These are phyloP conservation scores for Pogonophryne albipinna DNA, from an alignment of 2,797 vertebrate species.

Conservation along the genomic window DNA sequence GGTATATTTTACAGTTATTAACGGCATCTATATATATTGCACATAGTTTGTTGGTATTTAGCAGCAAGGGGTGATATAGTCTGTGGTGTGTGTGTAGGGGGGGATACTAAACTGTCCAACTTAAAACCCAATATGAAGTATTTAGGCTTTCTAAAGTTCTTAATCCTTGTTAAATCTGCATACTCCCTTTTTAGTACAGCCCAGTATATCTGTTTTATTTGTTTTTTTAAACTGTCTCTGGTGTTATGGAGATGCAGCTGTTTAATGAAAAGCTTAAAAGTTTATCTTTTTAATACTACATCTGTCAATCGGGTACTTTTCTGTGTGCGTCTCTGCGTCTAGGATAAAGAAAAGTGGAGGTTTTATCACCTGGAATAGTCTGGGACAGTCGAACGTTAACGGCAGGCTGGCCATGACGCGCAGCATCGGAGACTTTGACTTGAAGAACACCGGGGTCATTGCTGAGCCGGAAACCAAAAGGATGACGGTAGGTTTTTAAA, in stretches of 20 bases:
- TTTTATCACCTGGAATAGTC: conserved; percentile 95
- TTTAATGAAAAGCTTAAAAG: not conserved
- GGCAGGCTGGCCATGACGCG: conserved; percentile 97
- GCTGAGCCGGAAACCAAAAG: conserved; percentile 96
- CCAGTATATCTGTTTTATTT: not conserved
- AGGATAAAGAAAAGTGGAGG: conserved; percentile 95
- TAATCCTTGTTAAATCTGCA: not conserved
- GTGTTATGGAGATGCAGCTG: not conserved
- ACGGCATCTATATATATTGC: too few species aligned
- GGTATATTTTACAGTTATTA: too few species aligned
- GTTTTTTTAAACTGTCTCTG: too few species aligned
- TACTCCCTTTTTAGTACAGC: not conserved
- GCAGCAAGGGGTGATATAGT: too few species aligned
- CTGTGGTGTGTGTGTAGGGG: too few species aligned
- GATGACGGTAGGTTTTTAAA: conserved; percentile 82
- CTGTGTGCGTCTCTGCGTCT: not conserved
- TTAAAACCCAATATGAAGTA: not conserved
- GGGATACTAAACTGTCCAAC: not conserved
- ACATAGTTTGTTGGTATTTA: too few species aligned
- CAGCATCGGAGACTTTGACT: conserved; percentile 97
- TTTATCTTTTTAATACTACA: not conserved
- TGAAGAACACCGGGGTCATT: conserved; percentile 94
- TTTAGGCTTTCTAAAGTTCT: not conserved
- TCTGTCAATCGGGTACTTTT: not conserved
- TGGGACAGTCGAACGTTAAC: conserved; percentile 97